Conservation (phyloP, 2,888 invertebrate species). For the Callosobruchus maculatus region DNA sequence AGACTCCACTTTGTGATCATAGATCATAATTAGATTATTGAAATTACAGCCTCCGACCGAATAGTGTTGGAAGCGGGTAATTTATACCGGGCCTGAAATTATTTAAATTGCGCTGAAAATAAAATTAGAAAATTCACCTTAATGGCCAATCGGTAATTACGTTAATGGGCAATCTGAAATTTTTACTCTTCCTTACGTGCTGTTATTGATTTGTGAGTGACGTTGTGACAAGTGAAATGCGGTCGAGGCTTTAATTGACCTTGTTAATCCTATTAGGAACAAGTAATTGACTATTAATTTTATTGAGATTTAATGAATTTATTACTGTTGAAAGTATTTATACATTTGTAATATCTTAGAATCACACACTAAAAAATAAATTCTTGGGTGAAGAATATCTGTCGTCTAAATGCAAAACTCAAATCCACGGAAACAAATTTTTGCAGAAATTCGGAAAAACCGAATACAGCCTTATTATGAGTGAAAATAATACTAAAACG, state of each 20-base stretch:
- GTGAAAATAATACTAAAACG: no score
- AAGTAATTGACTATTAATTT: neutral
- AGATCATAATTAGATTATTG: constrained; percentile 46
- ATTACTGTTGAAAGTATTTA: neutral
- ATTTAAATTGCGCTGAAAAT: neutral
- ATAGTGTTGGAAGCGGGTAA: constrained; percentile 3
- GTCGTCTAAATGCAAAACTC: no score
- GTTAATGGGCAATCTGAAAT: neutral
- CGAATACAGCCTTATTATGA: no score
- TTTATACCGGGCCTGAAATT: neutral
- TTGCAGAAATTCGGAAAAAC: no score
- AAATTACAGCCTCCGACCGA: constrained; percentile 32
- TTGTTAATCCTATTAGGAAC: neutral
- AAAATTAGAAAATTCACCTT: neutral
- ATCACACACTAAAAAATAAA: no score
- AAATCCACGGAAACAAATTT: no score
- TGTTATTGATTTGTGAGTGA: neutral
- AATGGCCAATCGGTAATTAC: neutral
- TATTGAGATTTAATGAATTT: neutral
- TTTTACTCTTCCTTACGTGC: neutral
- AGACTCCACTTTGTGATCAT: constrained; percentile 40
- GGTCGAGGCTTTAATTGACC: neutral
- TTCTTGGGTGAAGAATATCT: no score
- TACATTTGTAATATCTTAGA: no score
- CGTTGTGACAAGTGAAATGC: neutral